These are phyloP conservation scores for Columba janthina DNA, from an alignment of 2,113 vertebrate genomes.

Conservation along the genomic window DNA sequence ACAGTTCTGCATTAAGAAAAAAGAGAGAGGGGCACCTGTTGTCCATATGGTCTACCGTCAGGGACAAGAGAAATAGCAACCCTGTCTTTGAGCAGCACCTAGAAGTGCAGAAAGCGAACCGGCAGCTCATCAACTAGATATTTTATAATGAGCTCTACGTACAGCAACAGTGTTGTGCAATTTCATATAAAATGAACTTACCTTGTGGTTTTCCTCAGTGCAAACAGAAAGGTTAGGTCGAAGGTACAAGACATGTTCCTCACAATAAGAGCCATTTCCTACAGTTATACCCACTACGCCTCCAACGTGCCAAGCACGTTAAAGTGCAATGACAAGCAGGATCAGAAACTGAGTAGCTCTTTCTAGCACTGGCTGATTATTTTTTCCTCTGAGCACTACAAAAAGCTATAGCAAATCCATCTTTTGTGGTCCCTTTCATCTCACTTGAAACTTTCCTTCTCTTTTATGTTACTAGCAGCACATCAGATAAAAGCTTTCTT, in stretches of 20 bases:
- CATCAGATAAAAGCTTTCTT: background rate
- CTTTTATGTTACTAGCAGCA: background rate
- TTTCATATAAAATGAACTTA: background rate
- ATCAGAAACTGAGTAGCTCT: background rate
- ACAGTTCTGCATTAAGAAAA: background rate
- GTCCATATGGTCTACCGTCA: background rate
- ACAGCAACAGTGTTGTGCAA: background rate
- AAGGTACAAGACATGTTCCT: background rate
- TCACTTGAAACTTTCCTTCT: background rate
- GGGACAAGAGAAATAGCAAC: background rate
- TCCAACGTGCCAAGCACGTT: background rate
- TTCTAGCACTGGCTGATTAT: background rate
- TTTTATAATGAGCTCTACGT: background rate
- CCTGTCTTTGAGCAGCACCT: background rate
- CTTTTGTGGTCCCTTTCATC: background rate
- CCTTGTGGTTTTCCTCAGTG: background rate
- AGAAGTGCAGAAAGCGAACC: background rate
- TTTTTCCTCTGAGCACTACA: background rate
- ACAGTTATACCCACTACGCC: background rate
- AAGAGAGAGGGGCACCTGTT: background rate
- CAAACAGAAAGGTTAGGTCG: background rate
- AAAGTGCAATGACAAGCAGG: background rate
- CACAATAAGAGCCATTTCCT: background rate
- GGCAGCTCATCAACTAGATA: background rate
- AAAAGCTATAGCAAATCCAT: constrained; percentile 12